These are phyloP conservation scores for Himalopsyche japonica DNA, from an alignment of 2,888 invertebrate genomes.

Conservation along the genomic window DNA sequence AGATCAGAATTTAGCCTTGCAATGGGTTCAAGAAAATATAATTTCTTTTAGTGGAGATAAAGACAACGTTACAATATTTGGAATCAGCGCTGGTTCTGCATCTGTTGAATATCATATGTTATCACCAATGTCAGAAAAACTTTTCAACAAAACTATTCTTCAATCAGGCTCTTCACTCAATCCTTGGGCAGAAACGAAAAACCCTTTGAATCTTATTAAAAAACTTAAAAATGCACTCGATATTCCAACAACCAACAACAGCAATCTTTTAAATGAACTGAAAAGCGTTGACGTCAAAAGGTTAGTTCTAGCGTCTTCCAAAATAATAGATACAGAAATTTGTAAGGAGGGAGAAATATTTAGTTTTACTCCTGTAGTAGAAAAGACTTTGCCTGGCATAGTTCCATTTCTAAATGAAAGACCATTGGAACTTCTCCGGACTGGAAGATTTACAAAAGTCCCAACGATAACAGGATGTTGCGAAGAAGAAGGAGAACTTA, in stretches of 20 bases:
- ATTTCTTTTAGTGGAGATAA: conserved; percentile 23
- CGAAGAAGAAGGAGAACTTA: conserved; percentile 59
- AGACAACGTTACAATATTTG: conserved; percentile 31
- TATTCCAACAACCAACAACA: neutral
- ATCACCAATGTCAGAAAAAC: conserved; percentile 22
- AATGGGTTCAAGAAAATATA: conserved; percentile 33
- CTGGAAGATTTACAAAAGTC: conserved; percentile 51
- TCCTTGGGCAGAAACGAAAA: conserved; percentile 45
- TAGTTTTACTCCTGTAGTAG: conserved; percentile 46
- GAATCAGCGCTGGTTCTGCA: conserved; percentile 34
- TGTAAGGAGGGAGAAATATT: conserved; percentile 5
- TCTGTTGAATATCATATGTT: conserved; percentile 29
- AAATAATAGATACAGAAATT: conserved; percentile 1
- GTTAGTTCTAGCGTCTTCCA: neutral
- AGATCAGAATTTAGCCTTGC: conserved; percentile 33
- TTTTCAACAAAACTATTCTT: conserved; percentile 30
- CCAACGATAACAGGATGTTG: conserved; percentile 61
- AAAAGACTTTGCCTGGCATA: conserved; percentile 16
- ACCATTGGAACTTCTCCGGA: conserved; percentile 54
- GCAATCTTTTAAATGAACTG: neutral
- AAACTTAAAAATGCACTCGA: neutral
- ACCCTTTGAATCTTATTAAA: neutral
- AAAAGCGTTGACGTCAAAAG: conserved; percentile 42
- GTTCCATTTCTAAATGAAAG: conserved; percentile 43
- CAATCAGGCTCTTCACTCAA: conserved; percentile 29